Conservation (phyloP, 2,888 invertebrate genomes). For the Lithophane socia region DNA sequence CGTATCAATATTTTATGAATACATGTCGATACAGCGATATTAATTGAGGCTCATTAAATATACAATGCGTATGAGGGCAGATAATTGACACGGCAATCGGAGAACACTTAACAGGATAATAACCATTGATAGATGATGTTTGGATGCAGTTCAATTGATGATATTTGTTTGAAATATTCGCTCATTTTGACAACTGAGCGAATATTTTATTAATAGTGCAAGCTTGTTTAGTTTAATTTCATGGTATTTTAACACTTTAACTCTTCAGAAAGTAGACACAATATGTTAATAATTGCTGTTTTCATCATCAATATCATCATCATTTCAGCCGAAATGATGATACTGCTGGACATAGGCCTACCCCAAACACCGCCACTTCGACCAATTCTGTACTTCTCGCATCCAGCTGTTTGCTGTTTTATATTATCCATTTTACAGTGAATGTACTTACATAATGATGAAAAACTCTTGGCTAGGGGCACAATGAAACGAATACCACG, state of each 20-base stretch:
- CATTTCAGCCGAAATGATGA: too few relatives aligned
- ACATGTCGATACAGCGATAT: not conserved
- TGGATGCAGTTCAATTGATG: slow-evolving; percentile 1
- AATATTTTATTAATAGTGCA: not conserved
- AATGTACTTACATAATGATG: not conserved
- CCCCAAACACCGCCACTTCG: too few relatives aligned
- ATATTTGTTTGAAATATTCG: not conserved
- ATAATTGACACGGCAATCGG: slow-evolving; percentile 9
- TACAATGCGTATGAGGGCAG: not conserved
- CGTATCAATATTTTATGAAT: not conserved
- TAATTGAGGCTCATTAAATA: slow-evolving; percentile 21
- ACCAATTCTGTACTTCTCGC: too few relatives aligned
- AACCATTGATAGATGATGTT: not conserved
- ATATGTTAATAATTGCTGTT: not conserved
- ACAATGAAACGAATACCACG: too few relatives aligned
- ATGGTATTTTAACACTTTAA: not conserved
- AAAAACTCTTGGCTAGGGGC: not conserved
- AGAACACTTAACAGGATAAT: not conserved
- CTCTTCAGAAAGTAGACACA: not conserved
- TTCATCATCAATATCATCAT: not conserved
- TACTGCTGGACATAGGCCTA: too few relatives aligned
- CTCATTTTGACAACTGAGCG: not conserved
- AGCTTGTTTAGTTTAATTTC: not conserved
- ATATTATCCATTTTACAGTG: not conserved
- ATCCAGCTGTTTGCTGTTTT: too few relatives aligned